These are phyloP conservation scores for Luffia ferchaultella DNA, from an alignment of 2,888 invertebrate genomes.

Conservation along the genomic window DNA sequence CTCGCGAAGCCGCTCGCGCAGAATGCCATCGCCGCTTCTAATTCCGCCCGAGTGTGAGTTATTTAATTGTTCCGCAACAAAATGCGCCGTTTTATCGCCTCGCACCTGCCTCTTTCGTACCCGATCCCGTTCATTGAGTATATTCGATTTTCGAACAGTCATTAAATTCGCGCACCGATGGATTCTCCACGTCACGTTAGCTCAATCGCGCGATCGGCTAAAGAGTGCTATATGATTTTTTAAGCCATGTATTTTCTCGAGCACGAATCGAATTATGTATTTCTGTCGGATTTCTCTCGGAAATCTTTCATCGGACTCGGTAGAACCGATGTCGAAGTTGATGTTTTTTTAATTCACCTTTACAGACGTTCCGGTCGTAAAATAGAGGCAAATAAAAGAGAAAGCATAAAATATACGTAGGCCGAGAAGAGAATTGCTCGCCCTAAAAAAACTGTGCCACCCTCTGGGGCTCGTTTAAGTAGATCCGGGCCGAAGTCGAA, in stretches of 20 bases:
- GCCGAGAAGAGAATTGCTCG: conserved; percentile 17
- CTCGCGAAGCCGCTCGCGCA: conserved; percentile 20
- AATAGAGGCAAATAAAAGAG: conserved; percentile 25
- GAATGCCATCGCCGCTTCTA: conserved; percentile 28
- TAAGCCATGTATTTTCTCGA: not conserved
- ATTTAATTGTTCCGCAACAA: conserved; percentile 59
- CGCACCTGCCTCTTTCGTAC: conserved; percentile 24
- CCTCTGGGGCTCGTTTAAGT: conserved; percentile 22
- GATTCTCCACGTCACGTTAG: not conserved
- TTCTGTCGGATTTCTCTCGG: conserved; percentile 4
- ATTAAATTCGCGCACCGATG: conserved; percentile 53
- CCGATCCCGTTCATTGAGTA: conserved; percentile 42
- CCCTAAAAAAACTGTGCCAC: conserved; percentile 15
- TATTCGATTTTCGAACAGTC: conserved; percentile 54
- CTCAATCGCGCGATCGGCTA: not conserved
- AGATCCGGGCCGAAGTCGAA: conserved; percentile 22
- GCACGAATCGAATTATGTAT: not conserved
- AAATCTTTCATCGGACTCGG: conserved; percentile 5
- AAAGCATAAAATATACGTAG: conserved; percentile 21
- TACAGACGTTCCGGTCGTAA: conserved; percentile 24
- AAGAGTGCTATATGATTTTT: not conserved
- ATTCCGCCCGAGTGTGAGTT: conserved; percentile 48
- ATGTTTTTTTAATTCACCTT: conserved; percentile 29
- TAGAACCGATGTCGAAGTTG: conserved; percentile 21
- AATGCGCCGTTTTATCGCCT: conserved; percentile 41